phyloP scores from a whole-genome alignment of 2,797 vertebrate genomes.

The Acipenser ruthenus region DNA sequence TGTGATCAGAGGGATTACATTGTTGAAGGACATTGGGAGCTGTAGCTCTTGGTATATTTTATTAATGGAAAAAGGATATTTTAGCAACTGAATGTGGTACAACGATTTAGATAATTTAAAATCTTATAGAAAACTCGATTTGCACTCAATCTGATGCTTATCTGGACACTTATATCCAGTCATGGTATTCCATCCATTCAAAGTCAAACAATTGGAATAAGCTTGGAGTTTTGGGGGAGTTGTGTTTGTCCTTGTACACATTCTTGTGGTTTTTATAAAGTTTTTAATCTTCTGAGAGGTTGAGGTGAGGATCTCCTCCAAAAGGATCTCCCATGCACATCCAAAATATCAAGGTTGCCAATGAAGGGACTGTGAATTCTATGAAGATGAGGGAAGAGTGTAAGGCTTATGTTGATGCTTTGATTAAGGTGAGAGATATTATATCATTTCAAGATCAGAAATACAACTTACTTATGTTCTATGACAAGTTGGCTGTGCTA shows the following conservation, averaged over 20 bases:
- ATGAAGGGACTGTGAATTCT: conserved; percentile 42
- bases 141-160: conserved; percentile 2
- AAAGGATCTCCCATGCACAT: conserved; percentile 56
- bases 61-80: not conserved
- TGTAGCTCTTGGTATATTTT: conserved; percentile 22
- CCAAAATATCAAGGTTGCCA: conserved; percentile 60
- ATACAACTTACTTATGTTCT: no score
- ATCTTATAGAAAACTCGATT: conserved; percentile 2
- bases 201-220: conserved; percentile 29
- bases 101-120: not conserved
- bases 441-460: no score
- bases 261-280: conserved; percentile 2
- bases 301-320: conserved; percentile 8
- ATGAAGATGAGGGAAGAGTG: conserved; percentile 48
- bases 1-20: conserved; percentile 64
- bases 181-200: conserved; percentile 21
- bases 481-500: no score
- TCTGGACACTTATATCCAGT: conserved; percentile 15
- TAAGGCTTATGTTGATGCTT: conserved; percentile 54
- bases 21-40: conserved; percentile 35
- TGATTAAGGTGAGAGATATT: conserved; percentile 57
- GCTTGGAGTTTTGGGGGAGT: not conserved
- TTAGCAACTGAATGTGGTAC: conserved; percentile 4
- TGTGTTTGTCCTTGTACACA: conserved; percentile 12
- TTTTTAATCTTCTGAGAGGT: not conserved